Evolutionary conservation across 2,797 vertebrate species (phyloP).

Genomic region (Paguma larvata): DNA sequence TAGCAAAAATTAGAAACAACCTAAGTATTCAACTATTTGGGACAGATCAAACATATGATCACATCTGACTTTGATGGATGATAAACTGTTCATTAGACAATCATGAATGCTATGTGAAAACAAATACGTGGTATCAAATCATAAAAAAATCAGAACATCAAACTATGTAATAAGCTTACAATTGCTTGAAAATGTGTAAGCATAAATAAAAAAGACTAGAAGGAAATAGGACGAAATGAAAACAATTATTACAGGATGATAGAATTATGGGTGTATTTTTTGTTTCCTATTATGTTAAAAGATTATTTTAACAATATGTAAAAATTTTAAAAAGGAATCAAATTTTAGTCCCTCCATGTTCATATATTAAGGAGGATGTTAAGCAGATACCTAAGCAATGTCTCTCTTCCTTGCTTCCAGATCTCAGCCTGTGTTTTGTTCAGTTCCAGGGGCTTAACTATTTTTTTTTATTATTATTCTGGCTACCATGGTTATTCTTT

Average conservation of each 20-base stretch:
- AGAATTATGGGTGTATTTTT: background rate
- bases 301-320: slow-evolving; percentile 47
- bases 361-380: slow-evolving; percentile 62
- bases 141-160: background rate
- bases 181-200: background rate
- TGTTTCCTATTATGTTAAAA: slow-evolving; percentile 49
- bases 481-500: slow-evolving; percentile 77
- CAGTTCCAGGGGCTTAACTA: background rate
- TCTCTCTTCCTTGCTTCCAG: slow-evolving; percentile 63
- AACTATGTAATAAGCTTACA: background rate
- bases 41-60: background rate
- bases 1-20: background rate
- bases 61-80: background rate
- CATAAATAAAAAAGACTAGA: slow-evolving; percentile 16
- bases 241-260: background rate
- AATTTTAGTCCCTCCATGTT: slow-evolving; percentile 34
- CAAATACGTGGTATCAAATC: background rate
- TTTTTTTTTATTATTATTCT: slow-evolving; percentile 41
- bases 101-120: slow-evolving; percentile 29
- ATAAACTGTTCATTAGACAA: background rate
- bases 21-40: background rate
- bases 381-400: slow-evolving; percentile 41
- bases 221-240: slow-evolving; percentile 15
- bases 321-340: slow-evolving; percentile 10
- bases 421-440: slow-evolving; percentile 67